Percentiles rank a stretch among this genome's conserved stretches.
Evolutionary conservation across 2,113 vertebrate genomes (phyloP).

Genomic region (Gavia stellata): DNA sequence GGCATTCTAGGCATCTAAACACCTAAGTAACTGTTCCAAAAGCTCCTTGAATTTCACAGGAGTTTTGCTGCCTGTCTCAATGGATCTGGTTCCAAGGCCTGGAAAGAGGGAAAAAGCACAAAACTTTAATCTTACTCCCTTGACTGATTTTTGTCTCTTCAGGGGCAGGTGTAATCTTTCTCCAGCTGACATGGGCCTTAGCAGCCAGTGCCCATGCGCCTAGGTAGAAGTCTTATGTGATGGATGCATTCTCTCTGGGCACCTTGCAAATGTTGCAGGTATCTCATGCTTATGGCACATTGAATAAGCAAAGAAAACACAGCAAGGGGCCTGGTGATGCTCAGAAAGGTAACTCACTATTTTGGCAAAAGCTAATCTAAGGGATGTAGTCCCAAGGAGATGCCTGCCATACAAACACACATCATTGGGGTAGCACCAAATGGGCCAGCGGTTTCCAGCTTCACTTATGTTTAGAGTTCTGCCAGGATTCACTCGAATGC

Average conservation of each 20-base stretch:
- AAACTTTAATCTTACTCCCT: background rate
- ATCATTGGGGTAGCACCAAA: background rate
- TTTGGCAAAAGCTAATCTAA: background rate
- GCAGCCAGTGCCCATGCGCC: background rate
- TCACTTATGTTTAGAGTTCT: background rate
- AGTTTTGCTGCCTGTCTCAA: background rate
- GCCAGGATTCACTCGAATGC: background rate
- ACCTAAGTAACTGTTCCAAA: background rate
- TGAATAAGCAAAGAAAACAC: background rate
- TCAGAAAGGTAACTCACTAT: background rate
- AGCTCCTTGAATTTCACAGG: background rate
- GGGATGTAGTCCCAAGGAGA: background rate
- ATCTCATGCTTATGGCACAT: background rate
- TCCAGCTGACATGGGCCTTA: background rate
- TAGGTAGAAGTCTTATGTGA: background rate
- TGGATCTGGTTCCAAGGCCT: background rate
- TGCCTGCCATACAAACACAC: background rate
- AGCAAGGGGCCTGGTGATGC: background rate
- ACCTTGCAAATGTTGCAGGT: background rate
- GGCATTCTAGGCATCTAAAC: background rate
- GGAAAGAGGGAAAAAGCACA: background rate
- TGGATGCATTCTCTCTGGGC: background rate
- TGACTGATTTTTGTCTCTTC: background rate
- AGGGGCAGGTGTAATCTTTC: background rate
- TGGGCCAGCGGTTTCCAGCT: background rate